Evolutionary conservation across 1,140 invertebrate genomes (phyloP), one percentile per base, ranked within the genome.

Genomic region (Drosophila cardini): DNA sequence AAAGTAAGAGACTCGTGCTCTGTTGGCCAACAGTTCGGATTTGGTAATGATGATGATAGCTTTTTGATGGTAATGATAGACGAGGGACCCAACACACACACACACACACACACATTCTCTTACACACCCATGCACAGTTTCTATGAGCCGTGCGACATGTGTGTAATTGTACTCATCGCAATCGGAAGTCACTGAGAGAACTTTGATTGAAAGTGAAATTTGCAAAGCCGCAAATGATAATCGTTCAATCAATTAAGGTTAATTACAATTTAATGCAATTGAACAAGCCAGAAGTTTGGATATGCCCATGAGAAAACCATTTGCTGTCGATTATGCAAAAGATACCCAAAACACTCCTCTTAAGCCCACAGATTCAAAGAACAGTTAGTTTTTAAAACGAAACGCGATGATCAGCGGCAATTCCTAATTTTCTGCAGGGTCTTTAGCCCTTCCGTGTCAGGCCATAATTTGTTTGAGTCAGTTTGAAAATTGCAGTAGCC

Each of bases 61-160:
- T 84, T 87, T 87, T 77, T 84, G 84, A 87, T 87, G 84, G 69
- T 87, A 89, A 87, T 89, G 83, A 80, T 89, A 89, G 84, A 75
- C 64, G 46, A 67, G 42, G 43, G 36, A 62, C 42, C 38, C 16
- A 8, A 32, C 58, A 61, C 42, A 50, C 36, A 40, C 42, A 45
- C 0, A 55, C 16, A 52, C 40, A 53, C 21, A 40, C 57, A 52
- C 45, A 61, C 53, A 32, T 16, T 46, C 40, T 46, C 21, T 34
- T 50, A 52, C 45, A 61, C 58, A 32, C 21, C 46, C 58, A 53
- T 38, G 40, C 42, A 36, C 42, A 70, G 56, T 50, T 52, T 58
- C 38, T 45, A 53, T 18, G 11, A 15, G 45, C 61, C 56, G 45
- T 13, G 38, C 45, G 34, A 30, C 58, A 60, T 75, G 60, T 75